Evolutionary conservation across 2,113 vertebrate genomes (phyloP), one percentile per base, ranked within the genome.

Genomic region (Lathamus discolor): DNA sequence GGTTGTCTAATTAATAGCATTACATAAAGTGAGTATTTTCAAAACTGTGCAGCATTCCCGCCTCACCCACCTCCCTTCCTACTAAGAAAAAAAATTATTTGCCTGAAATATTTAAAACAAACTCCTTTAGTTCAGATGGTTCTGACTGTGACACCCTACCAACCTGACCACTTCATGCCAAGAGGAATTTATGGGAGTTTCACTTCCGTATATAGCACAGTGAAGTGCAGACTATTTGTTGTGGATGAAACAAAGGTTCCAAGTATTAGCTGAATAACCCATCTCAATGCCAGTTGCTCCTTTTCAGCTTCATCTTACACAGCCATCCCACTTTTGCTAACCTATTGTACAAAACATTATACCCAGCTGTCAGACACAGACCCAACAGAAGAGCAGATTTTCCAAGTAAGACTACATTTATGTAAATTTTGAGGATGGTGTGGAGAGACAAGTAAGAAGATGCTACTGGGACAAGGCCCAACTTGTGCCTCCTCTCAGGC

Each of bases 131-230:
- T 1, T 83, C 52, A 57, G 35, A 43, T 2, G 1, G 37, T 64
- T 87, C 49, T 46, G 37, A 8, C 77, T 63, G 23, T 10, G 18
- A 79, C n/a, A 82, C 39, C 22, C 52, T 17, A 2, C 51, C 54
- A 44, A 37, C 51, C 31, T 23, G 15, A 31, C 37, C 9, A 6
- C 33, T 68, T 27, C 48, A 35, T 6, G 12, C 17, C 43, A 61
- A 59, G 7, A 17, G 19, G n/a, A 72, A 83, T 46, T 1, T 29
- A 39, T 13, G 14, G 13, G 87, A 51, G 27, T 43, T 83, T 76
- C 43, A 12, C 17, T 74, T 74, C 31, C 57, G 17, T 37, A 49
- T 0, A 0, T 3, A 49, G 77, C 43, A 89, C 62, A 1, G 0
- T 20, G 74, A 86, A 37, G 17, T 54, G 8, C 7, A 49, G n/a